Evolutionary conservation across 1,140 invertebrate species (phyloP).

Genomic region (Lepidurus arcticus): DNA sequence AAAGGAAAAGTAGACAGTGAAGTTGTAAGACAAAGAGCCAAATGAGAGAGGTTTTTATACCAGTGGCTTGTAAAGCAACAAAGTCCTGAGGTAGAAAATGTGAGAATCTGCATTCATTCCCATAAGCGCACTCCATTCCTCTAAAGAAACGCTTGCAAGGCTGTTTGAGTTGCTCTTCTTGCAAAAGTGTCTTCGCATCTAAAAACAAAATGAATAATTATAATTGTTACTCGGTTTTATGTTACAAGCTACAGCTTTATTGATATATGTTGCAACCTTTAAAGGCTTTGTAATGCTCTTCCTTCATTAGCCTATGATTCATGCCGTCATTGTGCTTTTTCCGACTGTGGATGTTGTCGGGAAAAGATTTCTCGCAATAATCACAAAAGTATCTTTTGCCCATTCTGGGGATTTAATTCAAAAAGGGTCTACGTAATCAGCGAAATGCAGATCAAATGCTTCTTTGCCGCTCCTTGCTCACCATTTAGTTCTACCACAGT

Average conservation of each 20-base stretch:
- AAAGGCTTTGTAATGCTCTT: not conserved
- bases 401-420: not conserved
- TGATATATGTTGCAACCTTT: not conserved
- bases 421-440: not conserved
- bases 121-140: not conserved
- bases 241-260: not conserved
- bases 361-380: not conserved
- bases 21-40: not conserved
- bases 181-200: not conserved
- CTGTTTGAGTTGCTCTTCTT: not conserved
- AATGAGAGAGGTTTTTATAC: not conserved
- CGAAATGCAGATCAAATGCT: not conserved
- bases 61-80: not conserved
- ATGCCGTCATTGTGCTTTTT: not conserved
- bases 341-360: not conserved
- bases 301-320: not conserved
- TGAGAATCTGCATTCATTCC: constrained; percentile 9
- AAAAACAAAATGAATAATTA: not conserved
- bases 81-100: not conserved
- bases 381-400: constrained; percentile 9
- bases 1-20: not conserved
- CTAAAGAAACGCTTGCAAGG: not conserved
- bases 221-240: not conserved
- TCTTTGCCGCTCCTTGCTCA: not conserved
- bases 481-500: too few relatives aligned